A percentile compares a stretch with the other conserved stretches of the same genome.
Conservation (phyloP, 92 coral and sea anemone species). For the Heliopora coerulea region DNA sequence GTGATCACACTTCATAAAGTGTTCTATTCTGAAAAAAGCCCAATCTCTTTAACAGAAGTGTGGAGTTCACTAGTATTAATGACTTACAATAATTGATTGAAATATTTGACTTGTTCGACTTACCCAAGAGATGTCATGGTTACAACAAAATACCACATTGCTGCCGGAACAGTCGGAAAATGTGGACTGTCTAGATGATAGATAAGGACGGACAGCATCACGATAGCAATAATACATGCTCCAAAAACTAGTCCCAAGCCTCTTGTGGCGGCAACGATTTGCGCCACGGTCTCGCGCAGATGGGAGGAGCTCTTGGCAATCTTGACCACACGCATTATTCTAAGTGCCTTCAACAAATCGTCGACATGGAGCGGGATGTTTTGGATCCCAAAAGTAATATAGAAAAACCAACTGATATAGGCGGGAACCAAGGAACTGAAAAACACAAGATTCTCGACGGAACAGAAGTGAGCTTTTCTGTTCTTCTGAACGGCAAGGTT, state of each 20-base stretch:
- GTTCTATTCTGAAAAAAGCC: too few relatives aligned
- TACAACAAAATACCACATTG: constrained; percentile 96
- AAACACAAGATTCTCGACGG: constrained; percentile 69
- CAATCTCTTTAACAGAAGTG: too few relatives aligned
- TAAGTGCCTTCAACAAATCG: constrained; percentile 72
- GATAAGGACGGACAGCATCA: constrained; percentile 76
- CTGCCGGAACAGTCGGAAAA: constrained; percentile 84
- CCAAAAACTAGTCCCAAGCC: constrained; percentile 82
- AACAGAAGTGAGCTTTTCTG: constrained; percentile 61
- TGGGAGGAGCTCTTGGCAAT: constrained; percentile 86
- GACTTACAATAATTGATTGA: too few relatives aligned
- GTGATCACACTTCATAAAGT: too few relatives aligned
- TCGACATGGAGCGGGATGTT: constrained; percentile 69
- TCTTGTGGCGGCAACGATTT: constrained; percentile 86
- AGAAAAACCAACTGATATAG: constrained; percentile 62
- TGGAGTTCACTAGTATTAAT: too few relatives aligned
- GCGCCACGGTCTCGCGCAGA: constrained; percentile 74
- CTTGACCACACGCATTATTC: constrained; percentile 86
- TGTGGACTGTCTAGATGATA: constrained; percentile 67
- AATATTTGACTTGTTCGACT: constrained; percentile 46
- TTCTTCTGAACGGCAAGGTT: constrained; percentile 69
- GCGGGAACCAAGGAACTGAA: constrained; percentile 78
- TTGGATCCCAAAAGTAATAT: constrained; percentile 44
- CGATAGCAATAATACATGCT: constrained; percentile 72
- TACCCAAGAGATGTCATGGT: constrained; percentile 99